These are phyloP conservation scores for Orussus abietinus DNA, from an alignment of 1,140 invertebrate species.

Conservation along the genomic window DNA sequence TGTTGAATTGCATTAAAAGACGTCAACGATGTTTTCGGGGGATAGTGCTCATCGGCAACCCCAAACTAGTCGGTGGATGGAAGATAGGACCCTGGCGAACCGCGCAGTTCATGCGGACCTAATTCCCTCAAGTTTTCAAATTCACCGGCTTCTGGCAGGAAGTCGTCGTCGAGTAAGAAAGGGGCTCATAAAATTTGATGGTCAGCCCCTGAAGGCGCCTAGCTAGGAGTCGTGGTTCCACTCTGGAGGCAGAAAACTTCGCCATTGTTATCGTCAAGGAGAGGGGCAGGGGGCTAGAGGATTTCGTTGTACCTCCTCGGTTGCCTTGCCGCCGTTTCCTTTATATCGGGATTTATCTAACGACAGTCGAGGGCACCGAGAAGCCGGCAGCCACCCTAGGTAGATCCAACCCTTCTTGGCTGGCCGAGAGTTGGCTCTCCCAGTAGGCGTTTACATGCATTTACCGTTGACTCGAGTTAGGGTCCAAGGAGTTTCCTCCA, in stretches of 20 bases:
- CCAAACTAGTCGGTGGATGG: too few relatives aligned
- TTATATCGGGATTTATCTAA: slow-evolving; percentile 30
- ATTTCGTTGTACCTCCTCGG: slow-evolving; percentile 9
- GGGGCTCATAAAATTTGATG: slow-evolving; percentile 32
- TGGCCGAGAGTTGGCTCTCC: too few relatives aligned
- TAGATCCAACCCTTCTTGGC: too few relatives aligned
- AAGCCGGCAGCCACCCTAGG: slow-evolving; percentile 19
- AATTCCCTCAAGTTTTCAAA: too few relatives aligned
- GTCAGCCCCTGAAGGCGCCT: slow-evolving; percentile 13
- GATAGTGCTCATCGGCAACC: too few relatives aligned
- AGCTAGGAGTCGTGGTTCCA: slow-evolving; percentile 16
- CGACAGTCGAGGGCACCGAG: slow-evolving; percentile 14
- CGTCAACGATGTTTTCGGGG: too few relatives aligned
- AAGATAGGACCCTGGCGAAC: too few relatives aligned
- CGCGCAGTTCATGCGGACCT: too few relatives aligned
- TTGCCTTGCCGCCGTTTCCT: slow-evolving; percentile 11
- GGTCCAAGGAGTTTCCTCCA: too few relatives aligned
- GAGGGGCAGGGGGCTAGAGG: slow-evolving; percentile 8
- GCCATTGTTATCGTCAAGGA: slow-evolving; percentile 19
- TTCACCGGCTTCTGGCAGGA: slow-evolving; percentile 5
- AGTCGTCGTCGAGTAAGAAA: slow-evolving; percentile 7
- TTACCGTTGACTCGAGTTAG: too few relatives aligned
- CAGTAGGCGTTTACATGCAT: too few relatives aligned
- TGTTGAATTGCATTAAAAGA: too few relatives aligned
- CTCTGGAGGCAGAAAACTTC: slow-evolving; percentile 23